A percentile compares a stretch with the other conserved stretches of the same genome.
Evolutionary conservation across 2,888 invertebrate species (phyloP).

Genomic region (Eudemis profundana): DNA sequence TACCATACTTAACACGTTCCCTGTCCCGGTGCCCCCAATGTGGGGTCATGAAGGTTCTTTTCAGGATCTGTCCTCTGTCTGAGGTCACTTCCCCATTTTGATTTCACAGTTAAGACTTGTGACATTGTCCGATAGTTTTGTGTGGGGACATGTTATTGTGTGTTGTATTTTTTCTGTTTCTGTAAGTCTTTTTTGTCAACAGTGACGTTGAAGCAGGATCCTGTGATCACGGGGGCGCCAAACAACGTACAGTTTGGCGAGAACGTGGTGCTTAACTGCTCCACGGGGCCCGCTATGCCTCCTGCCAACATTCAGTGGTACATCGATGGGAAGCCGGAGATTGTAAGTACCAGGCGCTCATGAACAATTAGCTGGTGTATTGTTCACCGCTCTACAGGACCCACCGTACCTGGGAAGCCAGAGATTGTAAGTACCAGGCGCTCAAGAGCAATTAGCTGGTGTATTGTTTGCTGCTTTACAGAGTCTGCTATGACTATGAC

Average conservation of each 20-base stretch:
- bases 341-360: conserved; percentile 59
- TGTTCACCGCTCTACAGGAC: conserved; percentile 75
- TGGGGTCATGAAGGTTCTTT: too few relatives aligned
- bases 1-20: too few relatives aligned
- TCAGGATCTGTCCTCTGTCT: too few relatives aligned
- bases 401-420: conserved; percentile 74
- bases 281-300: conserved; percentile 73
- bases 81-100: too few relatives aligned
- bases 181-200: conserved; percentile 44
- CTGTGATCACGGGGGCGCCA: conserved; percentile 67
- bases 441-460: too few relatives aligned
- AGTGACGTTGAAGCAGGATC: conserved; percentile 74
- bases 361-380: too few relatives aligned
- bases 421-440: conserved; percentile 64
- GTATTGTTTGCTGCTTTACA: conserved; percentile 78
- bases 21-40: too few relatives aligned
- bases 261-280: conserved; percentile 73
- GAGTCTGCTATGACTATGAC: too few relatives aligned
- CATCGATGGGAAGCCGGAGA: conserved; percentile 74
- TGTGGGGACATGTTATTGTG: too few relatives aligned
- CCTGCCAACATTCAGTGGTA: conserved; percentile 77
- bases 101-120: too few relatives aligned
- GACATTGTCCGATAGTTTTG: too few relatives aligned
- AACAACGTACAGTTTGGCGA: conserved; percentile 73
- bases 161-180: not conserved